Conservation (phyloP, 2,113 vertebrate species). For the Heliornis fulica region DNA sequence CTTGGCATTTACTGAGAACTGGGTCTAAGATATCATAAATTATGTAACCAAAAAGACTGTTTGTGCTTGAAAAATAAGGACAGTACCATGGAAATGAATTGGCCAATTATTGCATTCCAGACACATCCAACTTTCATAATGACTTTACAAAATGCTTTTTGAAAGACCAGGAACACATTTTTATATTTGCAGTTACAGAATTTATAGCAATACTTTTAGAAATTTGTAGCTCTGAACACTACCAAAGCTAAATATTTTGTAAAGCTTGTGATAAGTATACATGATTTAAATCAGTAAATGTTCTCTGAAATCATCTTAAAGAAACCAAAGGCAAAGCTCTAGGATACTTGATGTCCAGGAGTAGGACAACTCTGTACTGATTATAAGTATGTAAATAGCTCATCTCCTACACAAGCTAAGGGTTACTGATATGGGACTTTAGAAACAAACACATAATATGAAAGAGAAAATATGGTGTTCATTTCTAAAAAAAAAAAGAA, state of each 20-base stretch:
- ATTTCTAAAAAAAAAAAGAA: not conserved
- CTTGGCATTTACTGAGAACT: not conserved
- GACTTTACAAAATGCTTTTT: not conserved
- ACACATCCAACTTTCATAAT: not conserved
- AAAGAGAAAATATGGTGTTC: not conserved
- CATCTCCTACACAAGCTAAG: not conserved
- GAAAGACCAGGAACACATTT: not conserved
- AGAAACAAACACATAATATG: not conserved
- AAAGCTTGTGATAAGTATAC: not conserved
- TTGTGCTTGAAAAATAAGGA: not conserved
- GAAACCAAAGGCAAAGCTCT: not conserved
- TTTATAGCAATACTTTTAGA: not conserved
- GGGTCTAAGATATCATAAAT: not conserved
- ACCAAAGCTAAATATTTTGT: not conserved
- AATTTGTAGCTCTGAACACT: not conserved
- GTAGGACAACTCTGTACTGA: not conserved
- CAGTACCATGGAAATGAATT: not conserved
- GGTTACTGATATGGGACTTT: not conserved
- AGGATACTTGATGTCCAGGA: not conserved
- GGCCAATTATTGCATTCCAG: not conserved
- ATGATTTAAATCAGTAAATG: not conserved
- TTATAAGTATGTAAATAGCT: not conserved
- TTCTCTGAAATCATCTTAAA: not conserved
- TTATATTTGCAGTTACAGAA: not conserved
- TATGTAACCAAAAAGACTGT: not conserved